Base-by-base conservation (phyloP, 2,888 invertebrate genomes). In the Drosophila macrospina region DNA sequence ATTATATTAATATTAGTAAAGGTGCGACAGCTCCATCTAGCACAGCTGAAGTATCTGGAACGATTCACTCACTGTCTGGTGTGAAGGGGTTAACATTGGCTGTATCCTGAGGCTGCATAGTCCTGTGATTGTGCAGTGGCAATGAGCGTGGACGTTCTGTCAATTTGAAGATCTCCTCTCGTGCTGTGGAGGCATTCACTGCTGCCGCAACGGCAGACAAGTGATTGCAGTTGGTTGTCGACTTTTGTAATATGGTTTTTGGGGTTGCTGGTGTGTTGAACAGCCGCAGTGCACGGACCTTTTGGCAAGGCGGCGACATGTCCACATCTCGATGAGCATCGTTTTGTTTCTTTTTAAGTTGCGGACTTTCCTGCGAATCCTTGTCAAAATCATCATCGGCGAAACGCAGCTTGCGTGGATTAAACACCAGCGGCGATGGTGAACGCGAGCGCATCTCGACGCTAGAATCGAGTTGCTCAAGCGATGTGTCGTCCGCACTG, bases 51-150 rank as follows among this genome's bases (percentile, higher is more conserved):
- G 1, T 16, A 1, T 11, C 1, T 44, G 0, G 13, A 15, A 4
- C 1, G 10, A 8, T 5, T 4, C 8, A 87, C 91, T 91, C 90
- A 95, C 95, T 96, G 85, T 95, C 95, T 4, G 96, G 96, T 4
- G 96, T 96, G 85, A 97, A 97, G 0, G 97, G 97, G 92, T 97
- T 97, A 44, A 97, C 94, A 92, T 97, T 97, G 28, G 95, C 96
- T 0, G 89, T 88, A 44, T 90, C 90, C 68, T 90, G 88, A 1
- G 86, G 80, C 63, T 90, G 84, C 60, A 89, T 78, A 72, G 83
- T 90, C 36, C 89, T 51, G 45, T 78, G 89, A 45, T 86, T 91
- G 65, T 92, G 91, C 52, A 92, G 69, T 0, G 91, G 91, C 51
- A 91, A 55, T 1, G 94, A 93, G 61, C 93, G 89, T 15, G 92